Evolutionary conservation across 2,797 vertebrate species (phyloP).

Genomic region (Dryobates pubescens): DNA sequence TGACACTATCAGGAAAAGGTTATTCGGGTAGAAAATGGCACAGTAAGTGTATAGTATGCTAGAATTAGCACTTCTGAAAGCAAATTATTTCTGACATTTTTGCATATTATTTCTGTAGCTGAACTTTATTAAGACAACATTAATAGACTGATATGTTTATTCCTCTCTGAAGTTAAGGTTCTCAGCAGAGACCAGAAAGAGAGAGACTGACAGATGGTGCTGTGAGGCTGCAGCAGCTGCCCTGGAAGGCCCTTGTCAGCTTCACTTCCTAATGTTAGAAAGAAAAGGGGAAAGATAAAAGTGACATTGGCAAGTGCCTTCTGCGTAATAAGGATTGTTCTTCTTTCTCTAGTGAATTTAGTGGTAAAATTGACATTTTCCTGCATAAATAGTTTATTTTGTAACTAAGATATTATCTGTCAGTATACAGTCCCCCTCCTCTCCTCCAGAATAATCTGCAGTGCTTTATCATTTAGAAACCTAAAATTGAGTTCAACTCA

Average conservation of each 20-base stretch:
- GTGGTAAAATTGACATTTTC: neutral
- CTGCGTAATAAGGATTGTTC: neutral
- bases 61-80: neutral
- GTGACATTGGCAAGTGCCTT: neutral
- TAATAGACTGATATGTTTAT: neutral
- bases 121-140: constrained; percentile 3
- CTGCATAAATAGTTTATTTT: neutral
- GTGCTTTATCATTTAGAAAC: neutral
- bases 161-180: neutral
- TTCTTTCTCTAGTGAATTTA: neutral
- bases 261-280: neutral
- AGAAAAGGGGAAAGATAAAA: constrained; percentile 4
- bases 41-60: neutral
- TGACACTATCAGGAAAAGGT: neutral
- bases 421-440: neutral
- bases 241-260: neutral
- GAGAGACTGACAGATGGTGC: neutral
- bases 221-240: neutral
- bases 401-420: neutral
- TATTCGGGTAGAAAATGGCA: neutral
- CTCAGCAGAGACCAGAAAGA: neutral
- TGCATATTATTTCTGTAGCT: neutral
- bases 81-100: neutral
- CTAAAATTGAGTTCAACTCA: neutral
- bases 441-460: neutral